Conservation (phyloP, 2,888 invertebrate species). For the Hemistola chrysoprasaria region DNA sequence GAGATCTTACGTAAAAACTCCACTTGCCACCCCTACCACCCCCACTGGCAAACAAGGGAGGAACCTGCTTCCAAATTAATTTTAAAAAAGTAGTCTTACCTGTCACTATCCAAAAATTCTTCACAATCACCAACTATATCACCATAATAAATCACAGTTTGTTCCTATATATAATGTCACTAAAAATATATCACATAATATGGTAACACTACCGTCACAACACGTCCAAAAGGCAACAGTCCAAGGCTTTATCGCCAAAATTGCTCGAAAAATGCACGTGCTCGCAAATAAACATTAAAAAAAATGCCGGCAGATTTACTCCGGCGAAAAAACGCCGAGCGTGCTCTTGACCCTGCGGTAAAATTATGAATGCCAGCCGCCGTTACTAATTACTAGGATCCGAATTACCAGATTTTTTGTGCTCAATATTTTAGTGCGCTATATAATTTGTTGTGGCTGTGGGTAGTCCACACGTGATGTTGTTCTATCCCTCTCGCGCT, state of each 20-base stretch:
- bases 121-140: constrained; percentile 73
- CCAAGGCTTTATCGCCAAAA: constrained; percentile 70
- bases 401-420: constrained; percentile 78
- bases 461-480: constrained; percentile 73
- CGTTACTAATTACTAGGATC: constrained; percentile 80
- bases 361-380: constrained; percentile 78
- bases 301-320: constrained; percentile 49
- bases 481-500: constrained; percentile 64
- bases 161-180: constrained; percentile 77
- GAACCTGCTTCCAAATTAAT: constrained; percentile 53
- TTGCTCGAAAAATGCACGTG: constrained; percentile 74
- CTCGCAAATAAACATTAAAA: constrained; percentile 75
- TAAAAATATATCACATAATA: constrained; percentile 77
- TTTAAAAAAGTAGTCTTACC: constrained; percentile 53
- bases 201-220: constrained; percentile 80
- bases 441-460: constrained; percentile 66
- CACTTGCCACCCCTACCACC: constrained; percentile 36
- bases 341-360: constrained; percentile 78
- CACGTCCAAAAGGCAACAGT: constrained; percentile 79
- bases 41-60: constrained; percentile 31
- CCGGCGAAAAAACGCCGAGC: constrained; percentile 59
- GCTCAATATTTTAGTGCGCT: constrained; percentile 78
- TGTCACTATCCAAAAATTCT: constrained; percentile 67
- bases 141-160: constrained; percentile 81
- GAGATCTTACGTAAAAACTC: constrained; percentile 64